These are phyloP conservation scores for Fregata magnificens DNA, from an alignment of 2,113 vertebrate species.

Conservation along the genomic window DNA sequence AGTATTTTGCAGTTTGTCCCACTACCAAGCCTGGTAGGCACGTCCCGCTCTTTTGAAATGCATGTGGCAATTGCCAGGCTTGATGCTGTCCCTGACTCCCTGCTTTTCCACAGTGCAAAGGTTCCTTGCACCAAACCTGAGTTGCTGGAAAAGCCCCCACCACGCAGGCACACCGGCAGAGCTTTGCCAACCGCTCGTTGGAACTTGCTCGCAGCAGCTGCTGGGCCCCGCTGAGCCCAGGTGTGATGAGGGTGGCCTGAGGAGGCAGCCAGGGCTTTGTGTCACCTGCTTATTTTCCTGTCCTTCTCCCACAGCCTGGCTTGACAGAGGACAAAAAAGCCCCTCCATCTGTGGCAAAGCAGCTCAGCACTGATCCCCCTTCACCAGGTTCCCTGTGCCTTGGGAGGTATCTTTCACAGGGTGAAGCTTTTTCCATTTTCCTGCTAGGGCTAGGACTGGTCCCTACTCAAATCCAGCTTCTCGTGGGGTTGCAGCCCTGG, in stretches of 20 bases:
- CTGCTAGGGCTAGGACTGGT: not conserved
- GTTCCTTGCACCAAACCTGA: not conserved
- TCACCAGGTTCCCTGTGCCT: not conserved
- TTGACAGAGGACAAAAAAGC: accelerated
- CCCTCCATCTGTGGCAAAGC: not conserved
- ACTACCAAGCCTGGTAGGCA: not conserved
- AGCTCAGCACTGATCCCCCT: not conserved
- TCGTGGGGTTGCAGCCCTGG: accelerated
- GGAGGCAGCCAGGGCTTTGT: not conserved
- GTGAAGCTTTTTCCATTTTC: not conserved
- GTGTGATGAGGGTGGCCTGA: not conserved
- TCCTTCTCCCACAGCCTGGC: not conserved
- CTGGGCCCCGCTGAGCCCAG: not conserved
- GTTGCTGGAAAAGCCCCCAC: not conserved
- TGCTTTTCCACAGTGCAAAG: not conserved
- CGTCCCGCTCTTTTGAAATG: not conserved
- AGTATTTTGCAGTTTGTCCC: not conserved
- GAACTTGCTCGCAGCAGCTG: not conserved
- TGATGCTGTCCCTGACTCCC: not conserved
- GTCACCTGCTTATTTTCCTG: not conserved
- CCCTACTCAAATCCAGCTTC: not conserved
- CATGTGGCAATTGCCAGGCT: not conserved
- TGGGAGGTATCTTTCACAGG: not conserved
- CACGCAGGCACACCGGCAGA: not conserved
- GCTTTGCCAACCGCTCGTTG: not conserved